Base-by-base conservation (phyloP, 1,140 invertebrate species). In the Drosophila obscura region DNA sequence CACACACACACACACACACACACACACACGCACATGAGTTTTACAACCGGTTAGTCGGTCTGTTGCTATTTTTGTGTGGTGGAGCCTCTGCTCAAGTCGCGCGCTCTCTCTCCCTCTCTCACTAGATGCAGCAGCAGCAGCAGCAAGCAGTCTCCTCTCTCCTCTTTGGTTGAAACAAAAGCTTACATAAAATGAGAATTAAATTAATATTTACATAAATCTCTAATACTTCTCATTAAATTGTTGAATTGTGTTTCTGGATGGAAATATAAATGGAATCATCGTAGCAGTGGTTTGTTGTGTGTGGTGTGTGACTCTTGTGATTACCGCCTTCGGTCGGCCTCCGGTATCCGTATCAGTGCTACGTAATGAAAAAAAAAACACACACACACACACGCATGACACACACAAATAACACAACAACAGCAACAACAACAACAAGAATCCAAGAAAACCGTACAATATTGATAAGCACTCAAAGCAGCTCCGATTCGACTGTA, bases 41-140 rank as follows among this genome's bases (percentile, higher is more conserved):
- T 73, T 62, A 73, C 73, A 81, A 82, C 79, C 79, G 79, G 79
- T 81, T 81, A 50, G 55, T 69, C 43, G 61, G 59, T 51, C 31
- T 63, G 66, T 81, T 78, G 74, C 80, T 82, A 78, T 82, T 82
- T 83, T 78, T 63, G 69, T 71, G 56, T 5, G 48, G 49, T 19
- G 49, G 24, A 9, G 31, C 8, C 8, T 11, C 35, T 11, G 11
- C 35, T 39, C 4, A 11, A 35, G 31, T 2, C 22, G 3, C 4
- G 22, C 22, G 19, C 22, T 24, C 11, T 13, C 35, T 13, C 35
- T 39, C 35, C 11, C 9, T 13, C 9, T 35, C 35, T 31, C 22
- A 24, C 22, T 28, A 39, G 35, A 1, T 39, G 35, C 35, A 39
- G 35, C 9, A 28, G 28, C 5, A 26, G 28, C 28, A 28, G 28